These are phyloP conservation scores for Altica lythri DNA, from an alignment of 2,888 invertebrate species.

Conservation along the genomic window DNA sequence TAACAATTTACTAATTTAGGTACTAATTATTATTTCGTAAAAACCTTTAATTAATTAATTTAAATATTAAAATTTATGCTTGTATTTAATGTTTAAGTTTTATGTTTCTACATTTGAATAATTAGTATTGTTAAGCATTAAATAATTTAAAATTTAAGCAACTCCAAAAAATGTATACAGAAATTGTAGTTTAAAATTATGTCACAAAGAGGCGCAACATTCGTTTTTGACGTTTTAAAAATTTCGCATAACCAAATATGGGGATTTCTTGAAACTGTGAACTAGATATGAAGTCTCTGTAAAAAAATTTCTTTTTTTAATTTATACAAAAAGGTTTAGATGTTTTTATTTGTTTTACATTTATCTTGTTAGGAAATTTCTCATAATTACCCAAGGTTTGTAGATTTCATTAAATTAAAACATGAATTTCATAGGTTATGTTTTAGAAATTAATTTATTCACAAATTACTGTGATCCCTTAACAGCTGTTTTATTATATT, in stretches of 20 bases:
- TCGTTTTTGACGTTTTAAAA: slow-evolving; percentile 55
- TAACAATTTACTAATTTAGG: no score
- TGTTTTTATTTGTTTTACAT: slow-evolving; percentile 38
- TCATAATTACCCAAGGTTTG: slow-evolving; percentile 37
- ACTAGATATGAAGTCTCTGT: slow-evolving; percentile 50
- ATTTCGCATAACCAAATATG: slow-evolving; percentile 59
- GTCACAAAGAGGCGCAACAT: slow-evolving; percentile 20
- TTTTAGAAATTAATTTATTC: slow-evolving; percentile 34
- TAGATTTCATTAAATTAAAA: slow-evolving; percentile 34
- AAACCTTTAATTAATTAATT: no score
- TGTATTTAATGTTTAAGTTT: no score
- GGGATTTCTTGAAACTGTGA: slow-evolving; percentile 53
- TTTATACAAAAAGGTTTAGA: slow-evolving; percentile 40
- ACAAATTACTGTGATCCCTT: slow-evolving; percentile 2
- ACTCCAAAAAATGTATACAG: no score
- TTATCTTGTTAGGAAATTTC: slow-evolving; percentile 31
- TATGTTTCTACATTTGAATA: no score
- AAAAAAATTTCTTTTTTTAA: slow-evolving; percentile 37
- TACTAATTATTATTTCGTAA: no score
- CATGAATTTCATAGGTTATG: slow-evolving; percentile 48
- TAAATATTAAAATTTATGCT: no score
- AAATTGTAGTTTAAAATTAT: slow-evolving; percentile 15
- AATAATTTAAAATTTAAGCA: no score
- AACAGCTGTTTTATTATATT: no score
- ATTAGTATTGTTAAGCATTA: no score